phyloP scores from a whole-genome alignment of 2,888 invertebrate genomes.

The Pyrrhosoma nymphula region DNA sequence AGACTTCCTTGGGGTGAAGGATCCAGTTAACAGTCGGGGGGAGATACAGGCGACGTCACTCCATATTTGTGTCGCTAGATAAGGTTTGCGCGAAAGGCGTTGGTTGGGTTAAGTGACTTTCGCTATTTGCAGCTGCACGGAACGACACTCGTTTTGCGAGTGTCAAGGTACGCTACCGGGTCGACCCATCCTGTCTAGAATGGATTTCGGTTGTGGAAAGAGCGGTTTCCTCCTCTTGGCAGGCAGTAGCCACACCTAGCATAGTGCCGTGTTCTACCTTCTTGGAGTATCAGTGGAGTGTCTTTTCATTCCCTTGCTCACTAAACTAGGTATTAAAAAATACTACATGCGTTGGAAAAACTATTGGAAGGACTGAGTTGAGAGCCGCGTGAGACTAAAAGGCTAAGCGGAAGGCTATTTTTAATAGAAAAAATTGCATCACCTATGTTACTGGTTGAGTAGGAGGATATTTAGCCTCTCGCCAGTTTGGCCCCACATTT shows the following conservation, averaged over 20 bases:
- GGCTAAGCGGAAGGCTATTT: too few relatives aligned
- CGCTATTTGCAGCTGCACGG: not conserved
- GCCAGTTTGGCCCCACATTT: too few relatives aligned
- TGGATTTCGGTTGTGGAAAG: not conserved
- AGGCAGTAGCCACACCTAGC: not conserved
- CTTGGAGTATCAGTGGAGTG: not conserved
- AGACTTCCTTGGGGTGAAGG: not conserved
- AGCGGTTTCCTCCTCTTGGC: not conserved
- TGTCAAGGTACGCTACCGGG: not conserved
- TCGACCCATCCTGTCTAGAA: not conserved
- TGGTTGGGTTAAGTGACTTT: not conserved
- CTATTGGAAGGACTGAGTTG: too few relatives aligned
- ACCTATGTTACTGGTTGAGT: too few relatives aligned
- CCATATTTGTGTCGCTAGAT: conserved; percentile 1
- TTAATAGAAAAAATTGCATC: too few relatives aligned
- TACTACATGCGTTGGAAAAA: too few relatives aligned
- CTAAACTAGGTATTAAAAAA: too few relatives aligned
- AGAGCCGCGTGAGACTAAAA: too few relatives aligned
- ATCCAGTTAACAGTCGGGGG: not conserved
- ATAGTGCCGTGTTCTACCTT: not conserved
- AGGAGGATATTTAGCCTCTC: too few relatives aligned
- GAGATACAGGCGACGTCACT: not conserved
- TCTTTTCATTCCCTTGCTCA: not conserved
- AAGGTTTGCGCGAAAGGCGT: not conserved
- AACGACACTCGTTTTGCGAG: not conserved